phyloP scores from a whole-genome alignment of 1,140 invertebrate genomes.

The Drosophila repleta region DNA sequence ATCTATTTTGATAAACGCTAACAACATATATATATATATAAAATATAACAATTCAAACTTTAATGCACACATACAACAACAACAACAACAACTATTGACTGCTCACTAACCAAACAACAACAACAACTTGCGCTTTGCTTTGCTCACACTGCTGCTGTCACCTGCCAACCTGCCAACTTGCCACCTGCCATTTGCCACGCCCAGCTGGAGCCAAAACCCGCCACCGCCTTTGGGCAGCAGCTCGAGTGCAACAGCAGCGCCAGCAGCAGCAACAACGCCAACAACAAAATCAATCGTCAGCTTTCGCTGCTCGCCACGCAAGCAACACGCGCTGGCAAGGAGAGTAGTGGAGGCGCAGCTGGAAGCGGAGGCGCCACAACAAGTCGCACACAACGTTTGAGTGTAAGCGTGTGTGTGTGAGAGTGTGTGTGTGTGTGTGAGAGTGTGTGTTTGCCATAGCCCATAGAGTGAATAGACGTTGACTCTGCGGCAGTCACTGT shows the following conservation, averaged over 20 bases:
- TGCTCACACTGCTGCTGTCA: constrained; percentile 8
- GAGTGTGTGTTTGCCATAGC: background rate
- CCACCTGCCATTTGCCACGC: constrained; percentile 1
- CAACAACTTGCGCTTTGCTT: constrained; percentile 5
- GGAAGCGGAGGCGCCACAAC: constrained; percentile 43
- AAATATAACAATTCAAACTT: background rate
- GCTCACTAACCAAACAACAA: constrained; percentile 3
- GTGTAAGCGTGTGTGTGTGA: constrained; percentile 68
- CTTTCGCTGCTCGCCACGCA: constrained; percentile 74
- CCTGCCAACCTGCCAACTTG: constrained; percentile 25
- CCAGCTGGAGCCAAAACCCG: constrained; percentile 69
- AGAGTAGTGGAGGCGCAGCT: constrained; percentile 40
- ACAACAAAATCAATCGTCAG: constrained; percentile 77
- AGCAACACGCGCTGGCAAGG: constrained; percentile 48
- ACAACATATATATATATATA: constrained; percentile 4
- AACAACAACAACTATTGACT: constrained; percentile 6
- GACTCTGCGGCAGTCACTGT: constrained; percentile 3
- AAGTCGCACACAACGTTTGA: constrained; percentile 76
- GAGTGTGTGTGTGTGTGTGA: constrained; percentile 12
- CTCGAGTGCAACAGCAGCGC: constrained; percentile 77
- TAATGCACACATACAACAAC: constrained; percentile 1
- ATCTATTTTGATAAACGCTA: background rate
- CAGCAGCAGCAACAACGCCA: constrained; percentile 53
- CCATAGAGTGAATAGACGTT: constrained; percentile 6
- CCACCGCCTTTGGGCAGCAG: constrained; percentile 76